Conservation (phyloP, 2,888 invertebrate genomes). For the Trachelus troglodyta region DNA sequence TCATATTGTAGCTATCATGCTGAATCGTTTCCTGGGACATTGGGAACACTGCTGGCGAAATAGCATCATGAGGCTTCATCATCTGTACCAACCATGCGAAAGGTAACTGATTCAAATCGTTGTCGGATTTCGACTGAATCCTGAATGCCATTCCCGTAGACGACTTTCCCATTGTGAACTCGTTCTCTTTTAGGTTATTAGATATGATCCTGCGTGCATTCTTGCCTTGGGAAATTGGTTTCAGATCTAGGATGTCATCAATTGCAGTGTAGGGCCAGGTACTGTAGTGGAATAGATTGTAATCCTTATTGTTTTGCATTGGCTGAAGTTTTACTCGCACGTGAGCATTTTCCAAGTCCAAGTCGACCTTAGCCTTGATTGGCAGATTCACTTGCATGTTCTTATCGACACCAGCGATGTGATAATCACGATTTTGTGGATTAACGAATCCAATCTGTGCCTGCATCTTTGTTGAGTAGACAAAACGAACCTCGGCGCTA, state of each 20-base stretch:
- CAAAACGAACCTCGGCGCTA: constrained; percentile 68
- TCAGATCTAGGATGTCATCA: constrained; percentile 70
- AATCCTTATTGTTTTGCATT: constrained; percentile 67
- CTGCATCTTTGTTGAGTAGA: constrained; percentile 70
- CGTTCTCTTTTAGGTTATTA: constrained; percentile 47
- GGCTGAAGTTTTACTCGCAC: constrained; percentile 68
- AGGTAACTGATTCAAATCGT: constrained; percentile 59
- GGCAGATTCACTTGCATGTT: constrained; percentile 73
- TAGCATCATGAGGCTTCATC: constrained; percentile 35
- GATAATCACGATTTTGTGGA: constrained; percentile 70
- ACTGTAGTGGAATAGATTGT: constrained; percentile 71
- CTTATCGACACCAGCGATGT: constrained; percentile 73
- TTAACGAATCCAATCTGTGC: constrained; percentile 76
- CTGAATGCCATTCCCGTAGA: constrained; percentile 70
- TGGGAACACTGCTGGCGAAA: constrained; percentile 46
- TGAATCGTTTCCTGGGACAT: constrained; percentile 64
- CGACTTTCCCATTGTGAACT: constrained; percentile 66
- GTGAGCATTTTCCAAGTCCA: constrained; percentile 67
- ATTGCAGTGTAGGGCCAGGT: constrained; percentile 74
- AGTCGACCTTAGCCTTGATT: constrained; percentile 65
- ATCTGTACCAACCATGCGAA: background rate
- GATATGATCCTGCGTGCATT: constrained; percentile 60
- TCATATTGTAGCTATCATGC: constrained; percentile 68
- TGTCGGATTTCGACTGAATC: constrained; percentile 69
- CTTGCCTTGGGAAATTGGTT: constrained; percentile 68